These are phyloP conservation scores for Furcula furcula DNA, from an alignment of 2,888 invertebrate genomes.

Conservation along the genomic window DNA sequence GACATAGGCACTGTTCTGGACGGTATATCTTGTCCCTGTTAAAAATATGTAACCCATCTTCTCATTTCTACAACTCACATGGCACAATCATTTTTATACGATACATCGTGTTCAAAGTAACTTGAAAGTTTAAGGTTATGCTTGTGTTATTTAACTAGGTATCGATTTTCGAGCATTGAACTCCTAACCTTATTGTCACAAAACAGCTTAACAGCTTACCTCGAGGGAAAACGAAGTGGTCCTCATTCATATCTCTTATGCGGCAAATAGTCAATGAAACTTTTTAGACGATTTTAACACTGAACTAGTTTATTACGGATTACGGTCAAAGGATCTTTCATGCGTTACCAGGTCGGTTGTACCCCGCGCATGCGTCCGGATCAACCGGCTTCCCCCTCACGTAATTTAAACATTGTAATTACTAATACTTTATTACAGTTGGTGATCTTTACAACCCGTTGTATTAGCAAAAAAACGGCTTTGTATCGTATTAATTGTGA, in stretches of 20 bases:
- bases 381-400: slow-evolving; percentile 32
- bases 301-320: slow-evolving; percentile 27
- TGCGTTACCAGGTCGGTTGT: slow-evolving; percentile 30
- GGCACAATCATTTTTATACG: no score
- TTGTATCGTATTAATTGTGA: no score
- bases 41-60: no score
- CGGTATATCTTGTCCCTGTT: no score
- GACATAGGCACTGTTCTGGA: no score
- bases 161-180: slow-evolving; percentile 60
- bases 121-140: slow-evolving; percentile 59
- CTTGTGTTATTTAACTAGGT: slow-evolving; percentile 68
- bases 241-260: slow-evolving; percentile 92
- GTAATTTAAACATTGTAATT: slow-evolving; percentile 35
- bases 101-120: no score
- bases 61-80: no score
- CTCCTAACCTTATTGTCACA: slow-evolving; percentile 30
- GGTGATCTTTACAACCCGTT: no score
- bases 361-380: slow-evolving; percentile 50
- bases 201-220: slow-evolving; percentile 78
- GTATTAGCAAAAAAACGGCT: no score
- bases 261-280: slow-evolving; percentile 62
- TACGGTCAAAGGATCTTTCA: slow-evolving; percentile 24
- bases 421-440: slow-evolving; percentile 28
- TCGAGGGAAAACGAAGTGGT: slow-evolving; percentile 92
- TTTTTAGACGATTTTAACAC: slow-evolving; percentile 35